Evolutionary conservation across 2,797 vertebrate genomes (phyloP).

Genomic region (Silurus aristotelis): DNA sequence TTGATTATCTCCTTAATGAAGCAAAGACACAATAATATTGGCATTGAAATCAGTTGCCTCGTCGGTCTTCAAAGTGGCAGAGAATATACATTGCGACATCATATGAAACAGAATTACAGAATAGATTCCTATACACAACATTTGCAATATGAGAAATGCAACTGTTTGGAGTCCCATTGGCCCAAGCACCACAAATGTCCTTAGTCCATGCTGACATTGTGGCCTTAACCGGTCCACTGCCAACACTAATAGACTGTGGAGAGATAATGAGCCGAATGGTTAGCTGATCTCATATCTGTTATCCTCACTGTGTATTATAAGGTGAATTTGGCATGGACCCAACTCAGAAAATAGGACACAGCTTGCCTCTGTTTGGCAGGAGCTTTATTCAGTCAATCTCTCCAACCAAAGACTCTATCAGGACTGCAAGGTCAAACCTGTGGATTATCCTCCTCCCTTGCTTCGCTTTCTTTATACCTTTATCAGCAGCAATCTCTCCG

Average conservation of each 20-base stretch:
- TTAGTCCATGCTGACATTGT: conserved; percentile 29
- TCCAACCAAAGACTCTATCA: conserved; percentile 49
- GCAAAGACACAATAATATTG: neutral
- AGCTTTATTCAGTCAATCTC: conserved; percentile 38
- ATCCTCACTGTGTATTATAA: conserved; percentile 37
- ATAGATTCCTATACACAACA: neutral
- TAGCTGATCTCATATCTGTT: conserved; percentile 42
- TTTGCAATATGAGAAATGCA: conserved; percentile 21
- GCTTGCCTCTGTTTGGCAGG: conserved; percentile 38
- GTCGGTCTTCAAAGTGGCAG: neutral
- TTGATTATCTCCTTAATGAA: conserved; percentile 5
- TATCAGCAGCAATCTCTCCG: conserved; percentile 47
- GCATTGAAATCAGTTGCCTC: neutral
- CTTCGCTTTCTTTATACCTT: conserved; percentile 53
- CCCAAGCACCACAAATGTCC: conserved; percentile 2
- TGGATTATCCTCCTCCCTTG: conserved; percentile 61
- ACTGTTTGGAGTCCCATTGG: conserved; percentile 9
- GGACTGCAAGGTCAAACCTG: conserved; percentile 69
- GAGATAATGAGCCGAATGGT: conserved; percentile 42
- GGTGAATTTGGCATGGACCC: conserved; percentile 33
- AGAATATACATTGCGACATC: neutral
- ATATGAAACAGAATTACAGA: neutral
- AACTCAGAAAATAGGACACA: conserved; percentile 48
- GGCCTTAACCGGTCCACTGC: conserved; percentile 34
- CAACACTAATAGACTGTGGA: conserved; percentile 43